A percentile compares a stretch with the other conserved stretches of the same genome.
These are phyloP conservation scores for Pipistrellus pygmaeus DNA, from an alignment of 2,797 vertebrate genomes.

Conservation along the genomic window DNA sequence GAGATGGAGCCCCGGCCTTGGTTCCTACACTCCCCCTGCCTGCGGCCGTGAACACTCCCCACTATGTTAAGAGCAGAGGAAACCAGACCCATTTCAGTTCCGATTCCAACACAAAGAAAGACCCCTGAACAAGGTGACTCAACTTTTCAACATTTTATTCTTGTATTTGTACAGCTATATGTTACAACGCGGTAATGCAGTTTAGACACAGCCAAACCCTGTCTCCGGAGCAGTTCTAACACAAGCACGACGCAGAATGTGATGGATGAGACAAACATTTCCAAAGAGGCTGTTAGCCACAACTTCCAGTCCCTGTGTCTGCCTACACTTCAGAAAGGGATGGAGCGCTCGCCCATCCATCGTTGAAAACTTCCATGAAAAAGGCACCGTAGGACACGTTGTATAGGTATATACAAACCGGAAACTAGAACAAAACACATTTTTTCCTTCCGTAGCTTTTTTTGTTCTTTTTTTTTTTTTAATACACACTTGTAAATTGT, in stretches of 20 bases:
- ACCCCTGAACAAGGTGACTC: conserved; percentile 84
- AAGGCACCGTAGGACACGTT: conserved; percentile 92
- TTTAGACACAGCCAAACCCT: conserved; percentile 95
- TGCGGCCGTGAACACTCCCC: accelerated
- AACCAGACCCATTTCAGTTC: not conserved
- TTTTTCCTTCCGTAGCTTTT: conserved; percentile 94
- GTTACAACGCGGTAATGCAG: conserved; percentile 97
- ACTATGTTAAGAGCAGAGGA: not conserved
- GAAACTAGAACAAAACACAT: conserved; percentile 90
- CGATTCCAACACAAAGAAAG: conserved; percentile 51
- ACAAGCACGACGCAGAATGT: conserved; percentile 90
- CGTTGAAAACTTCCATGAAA: conserved; percentile 89
- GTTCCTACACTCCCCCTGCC: not conserved
- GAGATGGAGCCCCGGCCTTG: not conserved
- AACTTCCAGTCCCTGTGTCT: conserved; percentile 85
- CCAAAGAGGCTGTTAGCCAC: conserved; percentile 87
- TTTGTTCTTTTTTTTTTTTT: conserved; percentile 85
- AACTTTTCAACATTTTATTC: conserved; percentile 96
- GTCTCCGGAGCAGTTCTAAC: conserved; percentile 95
- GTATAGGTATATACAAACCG: conserved; percentile 91
- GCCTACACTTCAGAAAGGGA: conserved; percentile 88
- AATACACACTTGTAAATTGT: conserved; percentile 97
- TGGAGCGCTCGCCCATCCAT: conserved; percentile 86
- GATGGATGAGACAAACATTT: conserved; percentile 91
- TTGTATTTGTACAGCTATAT: conserved; percentile 99